Base-by-base conservation (phyloP, 1,140 invertebrate species). In the Drosophila elegans region DNA sequence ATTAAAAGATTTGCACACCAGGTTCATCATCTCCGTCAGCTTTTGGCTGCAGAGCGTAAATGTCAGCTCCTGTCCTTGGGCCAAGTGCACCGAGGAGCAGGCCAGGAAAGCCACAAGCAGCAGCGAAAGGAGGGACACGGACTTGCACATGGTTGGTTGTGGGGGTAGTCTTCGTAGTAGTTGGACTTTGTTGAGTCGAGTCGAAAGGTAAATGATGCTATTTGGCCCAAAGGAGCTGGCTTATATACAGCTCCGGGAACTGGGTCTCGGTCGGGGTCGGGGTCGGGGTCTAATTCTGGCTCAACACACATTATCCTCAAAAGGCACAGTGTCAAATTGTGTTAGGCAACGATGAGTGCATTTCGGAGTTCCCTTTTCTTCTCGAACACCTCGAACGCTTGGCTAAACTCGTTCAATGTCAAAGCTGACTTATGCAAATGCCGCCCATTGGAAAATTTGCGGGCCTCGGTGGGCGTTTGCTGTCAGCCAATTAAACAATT, bases 401-500 rank as follows among this genome's bases (percentile, higher is more conserved):
- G 81, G 83, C 84, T 88, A 62, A 88, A 78, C 60, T 88, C 84
- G 72, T 88, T 89, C 83, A 88, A 88, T 88, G 84, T 88, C 83
- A 88, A 53, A 81, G 84, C 77, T 83, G 84, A 82, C 84, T 88
- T 88, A 88, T 88, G 83, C 84, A 89, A 88, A 88, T 88, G 34
- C 5, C 38, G 34, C 5, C 38, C 49, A 59, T 73, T 57, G 45
- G 55, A 39, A 27, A 39, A 34, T 7, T 12, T 29, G 32, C 7
- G 12, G 4, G 10, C n/a, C 12, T 41, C 39, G 27, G 56, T 39
- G 51, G 36, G 60, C 56, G 67, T 41, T 25, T 49, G 45, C 56
- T 88, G 83, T 83, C 76, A 83, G 83, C 83, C 83, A 88, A 88
- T 88, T 88, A 88, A 88, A 89, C 80, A 84, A 84, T 88, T 89